phyloP scores from a whole-genome alignment of 1,140 invertebrate genomes.

The Pseudomyrmex gracilis region DNA sequence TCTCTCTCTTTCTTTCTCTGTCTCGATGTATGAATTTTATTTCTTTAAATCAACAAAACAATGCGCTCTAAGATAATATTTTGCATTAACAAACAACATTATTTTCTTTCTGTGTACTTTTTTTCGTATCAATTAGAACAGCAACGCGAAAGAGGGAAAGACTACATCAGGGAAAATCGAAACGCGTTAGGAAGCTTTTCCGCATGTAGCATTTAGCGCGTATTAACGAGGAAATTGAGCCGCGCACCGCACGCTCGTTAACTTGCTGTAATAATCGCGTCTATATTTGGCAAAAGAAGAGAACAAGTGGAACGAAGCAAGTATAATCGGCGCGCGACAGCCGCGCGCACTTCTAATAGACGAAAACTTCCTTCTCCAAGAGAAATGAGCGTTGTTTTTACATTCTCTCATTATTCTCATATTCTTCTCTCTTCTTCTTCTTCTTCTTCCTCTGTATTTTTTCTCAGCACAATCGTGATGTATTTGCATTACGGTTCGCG shows the following conservation, averaged over 20 bases:
- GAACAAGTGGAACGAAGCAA: conserved; percentile 9
- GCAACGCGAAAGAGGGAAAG: background rate
- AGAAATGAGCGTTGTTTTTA: too few species aligned
- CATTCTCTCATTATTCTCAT: too few species aligned
- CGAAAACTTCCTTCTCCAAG: conserved; percentile 38
- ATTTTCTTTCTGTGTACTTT: background rate
- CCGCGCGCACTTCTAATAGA: conserved; percentile 34
- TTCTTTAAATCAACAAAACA: too few species aligned
- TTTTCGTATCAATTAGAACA: conserved; percentile 33
- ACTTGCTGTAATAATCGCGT: conserved; percentile 52
- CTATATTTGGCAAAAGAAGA: conserved; percentile 36
- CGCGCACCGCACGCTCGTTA: conserved; percentile 41
- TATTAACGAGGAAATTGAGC: conserved; percentile 58
- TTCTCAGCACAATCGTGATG: conserved; percentile 56
- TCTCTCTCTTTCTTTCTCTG: background rate
- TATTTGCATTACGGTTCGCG: conserved; percentile 60
- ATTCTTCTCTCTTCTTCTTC: background rate
- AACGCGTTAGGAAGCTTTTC: conserved; percentile 22
- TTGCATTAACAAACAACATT: background rate
- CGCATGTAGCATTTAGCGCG: conserved; percentile 32
- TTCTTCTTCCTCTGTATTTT: conserved; percentile 1
- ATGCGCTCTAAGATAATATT: conserved; percentile 1
- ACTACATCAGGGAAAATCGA: conserved; percentile 9
- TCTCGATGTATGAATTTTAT: too few species aligned
- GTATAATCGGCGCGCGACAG: conserved; percentile 26